phyloP scores from a whole-genome alignment of 2,113 vertebrate genomes.

The Suncus etruscus region DNA sequence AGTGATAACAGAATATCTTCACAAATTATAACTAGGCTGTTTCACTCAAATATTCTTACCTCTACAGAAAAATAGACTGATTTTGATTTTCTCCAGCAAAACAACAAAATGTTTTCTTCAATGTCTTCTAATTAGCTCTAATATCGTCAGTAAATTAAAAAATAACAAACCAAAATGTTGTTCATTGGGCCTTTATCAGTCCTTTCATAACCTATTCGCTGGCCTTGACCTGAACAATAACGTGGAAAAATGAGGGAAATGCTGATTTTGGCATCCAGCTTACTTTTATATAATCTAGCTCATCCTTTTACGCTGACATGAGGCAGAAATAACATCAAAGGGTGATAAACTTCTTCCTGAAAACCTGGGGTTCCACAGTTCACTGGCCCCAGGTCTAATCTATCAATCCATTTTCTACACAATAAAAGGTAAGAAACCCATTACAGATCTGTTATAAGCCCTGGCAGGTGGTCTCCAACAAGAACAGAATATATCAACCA shows the following conservation, averaged over 20 bases:
- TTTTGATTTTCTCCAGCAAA: slow-evolving; percentile 79
- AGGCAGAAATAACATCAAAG: slow-evolving; percentile 90
- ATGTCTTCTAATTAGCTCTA: slow-evolving; percentile 82
- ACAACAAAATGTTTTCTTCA: slow-evolving; percentile 75
- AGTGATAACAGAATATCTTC: slow-evolving; percentile 74
- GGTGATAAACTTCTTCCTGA: slow-evolving; percentile 88
- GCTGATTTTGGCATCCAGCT: slow-evolving; percentile 87
- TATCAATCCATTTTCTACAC: slow-evolving; percentile 90
- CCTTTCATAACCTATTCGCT: slow-evolving; percentile 80
- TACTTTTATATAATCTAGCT: slow-evolving; percentile 89
- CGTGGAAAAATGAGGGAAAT: slow-evolving; percentile 87
- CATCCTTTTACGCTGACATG: slow-evolving; percentile 88
- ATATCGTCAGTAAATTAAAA: slow-evolving; percentile 84
- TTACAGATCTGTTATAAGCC: slow-evolving; percentile 86
- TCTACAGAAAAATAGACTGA: slow-evolving; percentile 78
- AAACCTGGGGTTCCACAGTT: slow-evolving; percentile 87
- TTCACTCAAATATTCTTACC: slow-evolving; percentile 69
- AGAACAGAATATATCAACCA: slow-evolving; percentile 84
- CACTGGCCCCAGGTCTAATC: slow-evolving; percentile 86
- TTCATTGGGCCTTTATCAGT: slow-evolving; percentile 81
- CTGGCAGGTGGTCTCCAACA: slow-evolving; percentile 87
- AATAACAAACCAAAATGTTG: slow-evolving; percentile 80
- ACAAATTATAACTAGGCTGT: slow-evolving; percentile 76
- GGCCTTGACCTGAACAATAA: slow-evolving; percentile 82
- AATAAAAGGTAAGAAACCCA: slow-evolving; percentile 89